Evolutionary conservation across 2,113 vertebrate species (phyloP), one percentile per base, ranked within the genome.

Genomic region (Indicator indicator): DNA sequence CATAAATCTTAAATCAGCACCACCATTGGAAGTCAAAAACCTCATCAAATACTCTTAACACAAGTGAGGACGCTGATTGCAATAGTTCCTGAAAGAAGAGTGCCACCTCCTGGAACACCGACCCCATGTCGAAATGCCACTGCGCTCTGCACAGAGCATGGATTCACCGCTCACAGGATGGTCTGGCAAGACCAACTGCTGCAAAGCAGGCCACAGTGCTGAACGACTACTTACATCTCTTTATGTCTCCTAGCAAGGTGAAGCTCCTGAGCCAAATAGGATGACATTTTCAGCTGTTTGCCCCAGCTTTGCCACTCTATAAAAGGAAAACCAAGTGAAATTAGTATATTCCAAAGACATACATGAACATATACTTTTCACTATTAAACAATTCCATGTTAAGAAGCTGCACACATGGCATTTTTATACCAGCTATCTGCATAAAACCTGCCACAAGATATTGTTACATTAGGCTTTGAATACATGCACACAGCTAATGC

Each of bases 201-300:
- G 52, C 0, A 12, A 63, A 59, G n/a, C 27, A 75, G 21, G 36
- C 18, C 14, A 15, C 63, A 23, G 76, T 10, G 9, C 17, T 54
- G 27, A 84, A 69, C 46, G 54, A 1, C 14, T 91, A 98, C 98
- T 98, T 97, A 99, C 98, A 99, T 98, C 90, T 98, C 96, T 80
- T 98, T 98, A 15, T 98, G 98, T 96, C 97, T 98, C 94, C 96
- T 98, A 86, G 96, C 97, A 50, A 99, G 97, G 73, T 95, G 96
- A 94, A 97, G 80, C 90, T 99, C 98, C 96, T 97, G 96, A 73
- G 96, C 62, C 70, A 98, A 95, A 83, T 87, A 94, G 50, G 96
- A 97, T 17, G 97, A 89, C 98, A 98, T 98, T 86, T 56, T 90
- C 85, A 23, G 46, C 86, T 87, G 59, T 58, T 58, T 80, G 62